A percentile compares a stretch with the other conserved stretches of the same genome.
phyloP scores from a whole-genome alignment of 2,797 vertebrate genomes.

The Geotrypetes seraphini region DNA sequence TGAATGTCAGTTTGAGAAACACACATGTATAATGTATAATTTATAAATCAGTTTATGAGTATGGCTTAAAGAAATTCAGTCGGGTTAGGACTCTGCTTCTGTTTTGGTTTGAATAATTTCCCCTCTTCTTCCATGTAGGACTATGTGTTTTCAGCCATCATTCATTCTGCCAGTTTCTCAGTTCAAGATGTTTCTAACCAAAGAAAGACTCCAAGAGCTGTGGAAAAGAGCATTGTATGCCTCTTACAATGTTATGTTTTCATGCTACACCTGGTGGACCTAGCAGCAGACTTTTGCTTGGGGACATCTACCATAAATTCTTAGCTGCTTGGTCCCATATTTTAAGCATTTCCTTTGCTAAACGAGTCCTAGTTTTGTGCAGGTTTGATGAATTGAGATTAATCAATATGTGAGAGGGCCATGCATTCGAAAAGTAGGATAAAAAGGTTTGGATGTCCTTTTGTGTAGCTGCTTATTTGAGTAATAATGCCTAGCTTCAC shows the following conservation, averaged over 20 bases:
- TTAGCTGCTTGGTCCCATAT: not conserved
- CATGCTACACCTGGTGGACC: no score
- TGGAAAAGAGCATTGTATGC: no score
- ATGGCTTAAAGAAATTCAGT: slow-evolving; percentile 1
- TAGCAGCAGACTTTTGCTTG: no score
- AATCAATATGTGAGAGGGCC: not conserved
- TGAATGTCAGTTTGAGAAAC: slow-evolving; percentile 22
- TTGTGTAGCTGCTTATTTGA: slow-evolving; percentile 2
- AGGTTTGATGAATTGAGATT: not conserved
- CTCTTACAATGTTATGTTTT: no score
- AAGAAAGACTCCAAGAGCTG: not conserved
- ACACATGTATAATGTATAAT: slow-evolving; percentile 1
- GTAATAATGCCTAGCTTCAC: not conserved
- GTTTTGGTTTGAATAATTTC: not conserved
- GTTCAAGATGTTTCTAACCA: not conserved
- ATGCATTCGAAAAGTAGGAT: not conserved
- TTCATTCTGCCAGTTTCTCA: not conserved
- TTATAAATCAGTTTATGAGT: slow-evolving; percentile 19
- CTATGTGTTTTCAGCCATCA: slow-evolving; percentile 9
- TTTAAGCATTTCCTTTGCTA: not conserved
- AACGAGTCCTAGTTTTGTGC: not conserved
- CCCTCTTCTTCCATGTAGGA: not conserved
- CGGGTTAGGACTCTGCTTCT: slow-evolving; percentile 4
- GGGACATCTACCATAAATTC: no score
- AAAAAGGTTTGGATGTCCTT: not conserved